Evolutionary conservation across 1,140 invertebrate genomes (phyloP).

Genomic region (Orussus abietinus): DNA sequence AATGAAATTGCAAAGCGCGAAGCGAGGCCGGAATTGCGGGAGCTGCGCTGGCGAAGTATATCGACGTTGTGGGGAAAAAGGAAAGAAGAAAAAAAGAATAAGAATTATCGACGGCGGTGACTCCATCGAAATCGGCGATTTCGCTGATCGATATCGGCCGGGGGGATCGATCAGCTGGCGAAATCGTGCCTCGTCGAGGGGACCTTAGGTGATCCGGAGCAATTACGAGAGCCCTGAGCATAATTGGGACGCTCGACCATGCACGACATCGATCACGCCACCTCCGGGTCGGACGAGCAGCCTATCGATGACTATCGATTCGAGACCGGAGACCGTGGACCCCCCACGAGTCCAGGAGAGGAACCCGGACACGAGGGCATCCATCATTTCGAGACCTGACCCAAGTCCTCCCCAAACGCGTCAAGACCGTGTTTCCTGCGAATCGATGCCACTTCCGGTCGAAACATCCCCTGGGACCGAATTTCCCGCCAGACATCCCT

Average conservation of each 20-base stretch:
- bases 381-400: conserved; percentile 33
- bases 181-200: conserved; percentile 6
- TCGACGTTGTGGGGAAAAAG: conserved; percentile 16
- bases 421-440: too few species aligned
- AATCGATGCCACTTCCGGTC: too few species aligned
- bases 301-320: conserved; percentile 44
- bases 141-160: too few species aligned
- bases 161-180: too few species aligned
- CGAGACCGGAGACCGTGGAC: conserved; percentile 16
- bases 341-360: conserved; percentile 19
- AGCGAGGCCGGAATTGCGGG: too few species aligned
- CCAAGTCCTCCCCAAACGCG: too few species aligned
- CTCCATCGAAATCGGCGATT: too few species aligned
- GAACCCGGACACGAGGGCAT: conserved; percentile 25
- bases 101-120: too few species aligned
- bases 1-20: too few species aligned
- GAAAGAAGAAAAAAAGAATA: too few species aligned
- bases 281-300: conserved; percentile 30
- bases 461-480: too few species aligned
- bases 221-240: conserved; percentile 36
- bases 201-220: conserved; percentile 34
- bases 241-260: conserved; percentile 42
- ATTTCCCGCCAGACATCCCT: too few species aligned
- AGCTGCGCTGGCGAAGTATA: conserved; percentile 4
- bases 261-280: conserved; percentile 41